phyloP scores from a whole-genome alignment of 2,113 vertebrate genomes.

The Cheilinus undulatus region DNA sequence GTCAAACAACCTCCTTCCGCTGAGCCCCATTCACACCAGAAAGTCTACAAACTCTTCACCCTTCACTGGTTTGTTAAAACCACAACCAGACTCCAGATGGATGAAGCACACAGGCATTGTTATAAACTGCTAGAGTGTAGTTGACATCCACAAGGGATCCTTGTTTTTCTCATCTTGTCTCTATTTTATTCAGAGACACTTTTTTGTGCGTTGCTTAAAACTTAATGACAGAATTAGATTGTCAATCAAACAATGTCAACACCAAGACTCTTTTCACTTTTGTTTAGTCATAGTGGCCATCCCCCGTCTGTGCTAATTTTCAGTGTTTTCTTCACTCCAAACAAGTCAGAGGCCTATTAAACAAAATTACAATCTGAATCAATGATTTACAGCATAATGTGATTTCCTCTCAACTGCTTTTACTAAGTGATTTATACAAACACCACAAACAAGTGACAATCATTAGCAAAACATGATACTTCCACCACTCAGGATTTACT shows the following conservation, averaged over 20 bases:
- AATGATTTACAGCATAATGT: background rate
- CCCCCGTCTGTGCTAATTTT: background rate
- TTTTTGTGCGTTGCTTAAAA: slow-evolving; percentile 1
- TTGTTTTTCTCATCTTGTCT: slow-evolving; percentile 23
- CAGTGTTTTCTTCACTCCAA: slow-evolving; percentile 1
- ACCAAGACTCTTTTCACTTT: background rate
- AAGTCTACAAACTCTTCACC: slow-evolving; percentile 47
- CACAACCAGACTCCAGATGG: slow-evolving; percentile 31
- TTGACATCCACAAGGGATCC: slow-evolving; percentile 4
- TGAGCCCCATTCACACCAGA: slow-evolving; percentile 27
- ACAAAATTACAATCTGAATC: background rate
- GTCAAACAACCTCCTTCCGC: slow-evolving; percentile 20
- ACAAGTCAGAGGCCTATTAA: background rate
- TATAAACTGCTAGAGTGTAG: slow-evolving; percentile 34
- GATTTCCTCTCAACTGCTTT: background rate
- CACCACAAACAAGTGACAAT: background rate
- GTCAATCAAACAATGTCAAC: slow-evolving; percentile 1
- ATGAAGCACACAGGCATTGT: slow-evolving; percentile 39
- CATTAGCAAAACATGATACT: background rate
- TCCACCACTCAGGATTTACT: background rate
- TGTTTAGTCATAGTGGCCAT: background rate
- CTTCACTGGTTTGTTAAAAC: slow-evolving; percentile 53
- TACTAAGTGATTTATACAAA: background rate
- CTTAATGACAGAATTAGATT: slow-evolving; percentile 1
- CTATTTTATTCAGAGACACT: background rate